Conservation (phyloP, 2,888 invertebrate species). For the Adelphocoris suturalis region DNA sequence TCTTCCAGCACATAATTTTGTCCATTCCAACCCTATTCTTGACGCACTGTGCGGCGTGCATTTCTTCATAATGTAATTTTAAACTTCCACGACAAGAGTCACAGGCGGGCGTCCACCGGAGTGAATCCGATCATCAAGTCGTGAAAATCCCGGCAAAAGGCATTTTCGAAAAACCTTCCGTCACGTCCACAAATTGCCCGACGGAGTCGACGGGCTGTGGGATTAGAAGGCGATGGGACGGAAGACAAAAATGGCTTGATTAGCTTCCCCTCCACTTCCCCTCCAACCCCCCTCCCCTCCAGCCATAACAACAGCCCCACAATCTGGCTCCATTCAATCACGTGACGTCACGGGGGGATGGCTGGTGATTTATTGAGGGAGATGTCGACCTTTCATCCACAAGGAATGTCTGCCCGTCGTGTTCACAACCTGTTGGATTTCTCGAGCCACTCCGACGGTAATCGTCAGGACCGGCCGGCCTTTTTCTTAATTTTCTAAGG, state of each 20-base stretch:
- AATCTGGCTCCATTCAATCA: conserved; percentile 65
- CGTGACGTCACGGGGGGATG: conserved; percentile 56
- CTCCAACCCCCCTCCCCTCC: neutral
- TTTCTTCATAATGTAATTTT: too few relatives aligned
- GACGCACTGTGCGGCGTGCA: too few relatives aligned
- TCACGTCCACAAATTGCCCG: conserved; percentile 59
- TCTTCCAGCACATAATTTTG: too few relatives aligned
- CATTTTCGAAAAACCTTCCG: conserved; percentile 54
- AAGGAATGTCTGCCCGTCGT: conserved; percentile 60
- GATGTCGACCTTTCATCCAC: conserved; percentile 65
- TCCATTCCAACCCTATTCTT: too few relatives aligned
- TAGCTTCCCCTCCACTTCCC: conserved; percentile 40
- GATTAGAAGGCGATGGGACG: neutral
- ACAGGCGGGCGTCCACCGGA: too few relatives aligned
- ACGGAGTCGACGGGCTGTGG: neutral
- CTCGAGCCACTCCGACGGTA: neutral
- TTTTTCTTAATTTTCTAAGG: neutral
- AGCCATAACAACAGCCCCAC: conserved; percentile 29
- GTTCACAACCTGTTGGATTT: conserved; percentile 58
- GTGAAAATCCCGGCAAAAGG: neutral
- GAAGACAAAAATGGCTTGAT: conserved; percentile 64
- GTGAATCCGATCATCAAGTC: neutral
- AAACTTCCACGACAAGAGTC: too few relatives aligned
- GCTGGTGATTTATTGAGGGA: conserved; percentile 64
- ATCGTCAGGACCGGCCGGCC: neutral